These are phyloP conservation scores for Acanthurus leucopareius DNA, from an alignment of 2,797 vertebrate genomes.

Conservation along the genomic window DNA sequence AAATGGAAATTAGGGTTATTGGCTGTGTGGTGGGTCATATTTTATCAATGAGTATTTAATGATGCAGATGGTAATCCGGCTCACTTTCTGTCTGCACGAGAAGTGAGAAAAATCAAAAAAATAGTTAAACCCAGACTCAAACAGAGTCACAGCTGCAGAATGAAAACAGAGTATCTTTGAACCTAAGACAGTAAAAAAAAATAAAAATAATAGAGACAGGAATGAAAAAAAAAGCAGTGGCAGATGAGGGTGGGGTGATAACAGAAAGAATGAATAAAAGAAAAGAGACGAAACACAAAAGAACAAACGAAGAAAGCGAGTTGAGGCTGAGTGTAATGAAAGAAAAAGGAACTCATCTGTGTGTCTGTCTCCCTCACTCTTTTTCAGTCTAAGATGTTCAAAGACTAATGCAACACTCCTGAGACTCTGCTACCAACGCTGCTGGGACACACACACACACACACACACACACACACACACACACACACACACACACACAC, in stretches of 20 bases:
- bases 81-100: conserved; percentile 11
- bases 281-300: conserved; percentile 39
- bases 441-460: conserved; percentile 25
- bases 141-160: conserved; percentile 31
- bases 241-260: conserved; percentile 46
- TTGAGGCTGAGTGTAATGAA: conserved; percentile 40
- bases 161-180: conserved; percentile 52
- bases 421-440: conserved; percentile 64
- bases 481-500: conserved; percentile 37
- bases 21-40: conserved; percentile 9
- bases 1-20: conserved; percentile 5
- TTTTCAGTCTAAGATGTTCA: conserved; percentile 72
- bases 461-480: conserved; percentile 19
- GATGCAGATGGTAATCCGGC: conserved; percentile 11
- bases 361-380: conserved; percentile 34
- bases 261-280: conserved; percentile 62
- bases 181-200: conserved; percentile 22
- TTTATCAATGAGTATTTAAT: conserved; percentile 43
- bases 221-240: conserved; percentile 7
- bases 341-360: conserved; percentile 45
- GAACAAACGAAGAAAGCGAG: conserved; percentile 46
- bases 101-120: conserved; percentile 43
- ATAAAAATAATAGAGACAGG: conserved; percentile 6
- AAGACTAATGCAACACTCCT: conserved; percentile 68
- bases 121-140: conserved; percentile 38